Evolutionary conservation across 2,113 vertebrate species (phyloP), one percentile per base, ranked within the genome.

Genomic region (Cettia cetti): DNA sequence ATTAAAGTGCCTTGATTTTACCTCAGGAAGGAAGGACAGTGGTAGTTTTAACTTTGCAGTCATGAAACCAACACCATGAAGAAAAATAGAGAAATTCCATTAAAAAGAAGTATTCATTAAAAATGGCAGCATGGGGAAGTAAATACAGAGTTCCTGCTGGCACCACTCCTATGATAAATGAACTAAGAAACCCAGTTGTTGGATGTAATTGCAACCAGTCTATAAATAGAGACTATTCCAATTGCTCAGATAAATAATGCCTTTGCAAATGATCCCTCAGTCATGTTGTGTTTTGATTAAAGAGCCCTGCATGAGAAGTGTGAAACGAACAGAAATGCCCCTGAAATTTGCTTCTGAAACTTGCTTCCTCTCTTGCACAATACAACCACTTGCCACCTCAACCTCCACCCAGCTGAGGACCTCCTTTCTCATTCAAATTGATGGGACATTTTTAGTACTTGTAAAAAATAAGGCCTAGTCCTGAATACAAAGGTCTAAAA

Each of bases 141-240:
- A 96, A 95, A 89, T 11, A 19, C 30, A 54, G 74, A 90, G 82
- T 5, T 94, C 85, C 90, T 85, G 85, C 94, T 82, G 87, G 70
- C 82, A 91, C 31, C 69, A 47, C 57, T 26, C 0, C 0, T 39
- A 40, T 5, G 8, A 82, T 15, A 81, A 90, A 89, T 39, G 45
- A 7, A 0, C 70, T 60, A 56, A 82, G 86, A 84, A 94, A 76
- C 22, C 7, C 57, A 57, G 78, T 24, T 26, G 3, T 26, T 1
- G 0, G 49, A 72, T 20, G n/a, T 76, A 89, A 92, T 54, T 49
- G 84, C 61, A 71, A 39, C 57, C 21, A 53, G 49, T 30, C 84
- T 89, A 95, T 82, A 92, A 95, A 97, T 70, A 94, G 65, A 57
- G 27, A 63, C 69, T 79, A 94, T 85, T 87, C 53, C 84, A 92